A percentile compares a stretch with the other conserved stretches of the same genome.
Conservation (phyloP, 2,797 vertebrate species). For the Centroberyx gerrardi region DNA sequence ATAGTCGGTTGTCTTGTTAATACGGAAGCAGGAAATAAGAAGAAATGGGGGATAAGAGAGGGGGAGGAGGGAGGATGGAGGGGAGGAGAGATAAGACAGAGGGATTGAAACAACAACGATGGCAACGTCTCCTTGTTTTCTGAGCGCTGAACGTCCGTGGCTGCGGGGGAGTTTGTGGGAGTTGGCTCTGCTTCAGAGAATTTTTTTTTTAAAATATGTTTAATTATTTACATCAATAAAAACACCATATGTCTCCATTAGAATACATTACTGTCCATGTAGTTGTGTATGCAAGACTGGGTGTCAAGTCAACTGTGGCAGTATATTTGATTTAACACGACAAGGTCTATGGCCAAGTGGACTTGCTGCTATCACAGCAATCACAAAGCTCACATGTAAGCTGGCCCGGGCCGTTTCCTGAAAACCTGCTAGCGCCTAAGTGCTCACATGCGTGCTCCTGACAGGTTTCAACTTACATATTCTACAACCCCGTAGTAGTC, state of each 20-base stretch:
- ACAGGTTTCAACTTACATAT: constrained; percentile 54
- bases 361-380: constrained; percentile 40
- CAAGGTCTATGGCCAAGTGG: constrained; percentile 33
- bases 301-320: constrained; percentile 42
- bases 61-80: neutral
- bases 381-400: constrained; percentile 31
- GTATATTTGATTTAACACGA: constrained; percentile 56
- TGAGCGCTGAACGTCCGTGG: neutral
- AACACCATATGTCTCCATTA: constrained; percentile 51
- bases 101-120: neutral
- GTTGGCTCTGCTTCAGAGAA: constrained; percentile 1
- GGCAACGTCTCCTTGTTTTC: constrained; percentile 3
- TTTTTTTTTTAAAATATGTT: constrained; percentile 15
- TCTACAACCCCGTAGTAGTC: constrained; percentile 25
- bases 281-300: constrained; percentile 48
- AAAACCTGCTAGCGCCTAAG: constrained; percentile 33
- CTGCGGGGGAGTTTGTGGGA: constrained; percentile 17
- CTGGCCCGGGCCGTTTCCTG: constrained; percentile 31
- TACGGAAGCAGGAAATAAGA: constrained; percentile 30
- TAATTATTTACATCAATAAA: constrained; percentile 67
- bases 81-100: constrained; percentile 1
- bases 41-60: constrained; percentile 14
- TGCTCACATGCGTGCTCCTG: constrained; percentile 25
- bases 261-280: constrained; percentile 37
- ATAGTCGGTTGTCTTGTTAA: constrained; percentile 9